Percentiles rank a stretch among this genome's conserved stretches.
phyloP scores from a whole-genome alignment of 2,888 invertebrate genomes.

The Ornithoptera alexandrae region DNA sequence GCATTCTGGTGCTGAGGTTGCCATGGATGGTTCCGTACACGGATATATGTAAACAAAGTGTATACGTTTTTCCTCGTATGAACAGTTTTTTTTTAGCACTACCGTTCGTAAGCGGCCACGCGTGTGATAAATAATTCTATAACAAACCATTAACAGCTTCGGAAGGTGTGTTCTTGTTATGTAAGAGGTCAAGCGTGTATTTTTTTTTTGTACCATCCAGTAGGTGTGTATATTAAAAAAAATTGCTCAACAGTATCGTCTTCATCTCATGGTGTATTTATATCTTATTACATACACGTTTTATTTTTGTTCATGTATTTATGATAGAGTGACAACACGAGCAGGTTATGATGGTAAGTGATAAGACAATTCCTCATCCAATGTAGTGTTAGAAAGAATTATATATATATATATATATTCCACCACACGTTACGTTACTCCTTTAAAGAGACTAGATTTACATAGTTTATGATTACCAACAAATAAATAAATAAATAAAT shows the following conservation, averaged over 20 bases:
- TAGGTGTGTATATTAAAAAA: neutral
- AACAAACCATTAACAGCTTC: slow-evolving; percentile 11
- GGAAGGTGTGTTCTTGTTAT: slow-evolving; percentile 11
- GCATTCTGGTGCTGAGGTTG: neutral
- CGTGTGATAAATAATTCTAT: slow-evolving; percentile 39
- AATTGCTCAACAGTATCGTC: neutral
- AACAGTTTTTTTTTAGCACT: slow-evolving; percentile 39
- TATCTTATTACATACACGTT: no score
- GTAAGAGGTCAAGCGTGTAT: slow-evolving; percentile 10
- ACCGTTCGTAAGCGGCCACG: slow-evolving; percentile 40
- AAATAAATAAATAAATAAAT: no score
- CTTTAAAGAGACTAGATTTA: no score
- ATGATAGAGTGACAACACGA: no score
- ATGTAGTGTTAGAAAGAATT: no score
- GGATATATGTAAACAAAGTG: slow-evolving; percentile 27
- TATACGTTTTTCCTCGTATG: slow-evolving; percentile 38
- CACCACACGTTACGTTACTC: no score
- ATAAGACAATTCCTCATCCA: no score
- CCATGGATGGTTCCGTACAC: neutral
- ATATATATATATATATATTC: no score
- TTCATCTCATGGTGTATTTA: neutral
- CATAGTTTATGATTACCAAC: no score
- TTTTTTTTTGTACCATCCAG: neutral
- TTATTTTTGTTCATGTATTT: no score
- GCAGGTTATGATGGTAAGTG: no score